These are phyloP conservation scores for Pseudomyrmex gracilis DNA, from an alignment of 1,140 invertebrate species.

Conservation along the genomic window DNA sequence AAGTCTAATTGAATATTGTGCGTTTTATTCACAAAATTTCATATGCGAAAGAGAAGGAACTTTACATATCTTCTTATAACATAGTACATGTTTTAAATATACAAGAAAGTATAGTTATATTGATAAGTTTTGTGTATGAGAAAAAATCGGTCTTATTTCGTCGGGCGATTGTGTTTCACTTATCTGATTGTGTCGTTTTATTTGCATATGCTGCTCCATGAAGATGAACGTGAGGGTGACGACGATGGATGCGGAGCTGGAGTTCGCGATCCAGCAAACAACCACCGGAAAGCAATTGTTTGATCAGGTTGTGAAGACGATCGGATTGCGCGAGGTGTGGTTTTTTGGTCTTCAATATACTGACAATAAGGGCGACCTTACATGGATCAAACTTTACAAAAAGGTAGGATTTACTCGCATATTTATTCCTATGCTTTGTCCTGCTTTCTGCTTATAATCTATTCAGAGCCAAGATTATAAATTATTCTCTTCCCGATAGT, in stretches of 20 bases:
- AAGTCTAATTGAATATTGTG: no score
- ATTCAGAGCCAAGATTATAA: neutral
- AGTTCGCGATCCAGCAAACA: constrained; percentile 99
- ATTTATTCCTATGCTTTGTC: constrained; percentile 27
- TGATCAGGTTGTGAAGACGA: constrained; percentile 99
- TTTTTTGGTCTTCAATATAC: constrained; percentile 99
- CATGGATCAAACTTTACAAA: constrained; percentile 99
- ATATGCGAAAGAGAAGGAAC: neutral
- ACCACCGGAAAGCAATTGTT: constrained; percentile 99
- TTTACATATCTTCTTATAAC: no score
- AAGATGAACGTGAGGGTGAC: constrained; percentile 99
- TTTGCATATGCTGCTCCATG: constrained; percentile 54
- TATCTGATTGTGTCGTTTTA: constrained; percentile 31
- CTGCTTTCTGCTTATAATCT: neutral
- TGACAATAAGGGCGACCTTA: constrained; percentile 98
- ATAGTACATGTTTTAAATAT: no score
- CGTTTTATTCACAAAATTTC: neutral
- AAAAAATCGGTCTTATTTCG: constrained; percentile 22
- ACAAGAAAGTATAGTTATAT: no score
- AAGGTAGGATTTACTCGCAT: constrained; percentile 90
- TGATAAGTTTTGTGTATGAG: neutral
- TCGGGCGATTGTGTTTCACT: constrained; percentile 36
- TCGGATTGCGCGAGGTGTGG: constrained; percentile 99
- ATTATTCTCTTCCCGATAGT: neutral
- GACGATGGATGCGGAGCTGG: constrained; percentile 99